Percentiles rank a stretch among this genome's conserved stretches.
phyloP scores from a whole-genome alignment of 2,888 invertebrate genomes.

The Agrenia bidenticulata region DNA sequence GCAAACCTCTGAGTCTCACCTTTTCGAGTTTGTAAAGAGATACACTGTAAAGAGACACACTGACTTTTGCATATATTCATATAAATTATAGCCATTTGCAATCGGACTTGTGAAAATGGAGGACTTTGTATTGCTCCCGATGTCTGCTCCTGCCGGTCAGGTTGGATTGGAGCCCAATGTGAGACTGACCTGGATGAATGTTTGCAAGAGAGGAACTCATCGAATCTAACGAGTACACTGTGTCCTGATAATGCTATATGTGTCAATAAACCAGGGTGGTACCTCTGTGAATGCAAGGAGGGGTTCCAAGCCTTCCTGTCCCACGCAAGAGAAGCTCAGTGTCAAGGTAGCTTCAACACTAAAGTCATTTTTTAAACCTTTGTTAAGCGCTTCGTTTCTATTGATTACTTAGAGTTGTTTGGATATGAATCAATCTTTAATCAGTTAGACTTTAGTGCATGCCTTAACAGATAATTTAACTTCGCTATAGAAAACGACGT shows the following conservation, averaged over 20 bases:
- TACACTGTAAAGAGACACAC: neutral
- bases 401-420: too few relatives aligned
- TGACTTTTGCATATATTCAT: conserved; percentile 7
- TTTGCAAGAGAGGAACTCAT: conserved; percentile 60
- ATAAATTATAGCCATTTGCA: conserved; percentile 70
- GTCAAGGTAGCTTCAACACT: conserved; percentile 51
- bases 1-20: conserved; percentile 45
- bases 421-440: too few relatives aligned
- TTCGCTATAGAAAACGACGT: too few relatives aligned
- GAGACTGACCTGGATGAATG: conserved; percentile 81
- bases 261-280: conserved; percentile 86
- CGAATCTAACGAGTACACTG: conserved; percentile 36
- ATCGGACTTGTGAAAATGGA: conserved; percentile 78
- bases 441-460: too few relatives aligned
- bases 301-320: conserved; percentile 63
- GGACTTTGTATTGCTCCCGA: conserved; percentile 76
- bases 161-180: conserved; percentile 79
- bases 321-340: conserved; percentile 50
- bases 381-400: too few relatives aligned
- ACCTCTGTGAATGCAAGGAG: conserved; percentile 79
- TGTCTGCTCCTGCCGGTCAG: conserved; percentile 75
- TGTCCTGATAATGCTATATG: conserved; percentile 77
- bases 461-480: too few relatives aligned
- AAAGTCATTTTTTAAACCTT: too few relatives aligned
- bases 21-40: neutral